Evolutionary conservation across 1,140 invertebrate genomes (phyloP).

Genomic region (Leptinotarsa defecta): DNA sequence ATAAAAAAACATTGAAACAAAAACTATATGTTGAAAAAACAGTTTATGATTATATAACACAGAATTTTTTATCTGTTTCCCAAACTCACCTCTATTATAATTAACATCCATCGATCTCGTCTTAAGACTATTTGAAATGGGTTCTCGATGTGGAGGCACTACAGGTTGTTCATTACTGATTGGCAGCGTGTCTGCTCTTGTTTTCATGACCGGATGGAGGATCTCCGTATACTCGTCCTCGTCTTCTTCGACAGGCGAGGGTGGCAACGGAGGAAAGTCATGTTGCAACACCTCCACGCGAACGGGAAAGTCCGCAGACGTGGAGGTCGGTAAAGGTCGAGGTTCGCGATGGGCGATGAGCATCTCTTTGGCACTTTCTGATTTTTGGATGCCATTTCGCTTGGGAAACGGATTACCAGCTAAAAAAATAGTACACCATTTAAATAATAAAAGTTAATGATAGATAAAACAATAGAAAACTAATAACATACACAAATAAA

Average conservation of each 20-base stretch:
- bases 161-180: constrained; percentile 64
- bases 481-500: too few relatives aligned
- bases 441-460: too few relatives aligned
- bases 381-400: constrained; percentile 66
- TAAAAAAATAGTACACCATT: not conserved
- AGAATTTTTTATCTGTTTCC: too few relatives aligned
- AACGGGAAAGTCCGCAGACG: constrained; percentile 62
- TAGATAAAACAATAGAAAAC: too few relatives aligned
- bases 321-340: constrained; percentile 61
- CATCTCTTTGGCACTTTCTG: constrained; percentile 71
- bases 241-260: constrained; percentile 76
- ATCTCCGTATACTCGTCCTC: constrained; percentile 76
- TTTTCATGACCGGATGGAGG: constrained; percentile 60
- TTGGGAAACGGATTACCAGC: constrained; percentile 39
- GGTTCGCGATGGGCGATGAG: constrained; percentile 61
- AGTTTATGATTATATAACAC: too few relatives aligned
- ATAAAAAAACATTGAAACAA: too few relatives aligned
- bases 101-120: constrained; percentile 79
- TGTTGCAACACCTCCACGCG: constrained; percentile 61
- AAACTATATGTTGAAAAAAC: too few relatives aligned
- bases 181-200: constrained; percentile 62
- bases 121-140: constrained; percentile 72
- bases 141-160: constrained; percentile 73
- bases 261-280: constrained; percentile 79
- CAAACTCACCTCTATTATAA: constrained; percentile 59